These are phyloP conservation scores for Pampus argenteus DNA, from an alignment of 2,797 vertebrate species.

Conservation along the genomic window DNA sequence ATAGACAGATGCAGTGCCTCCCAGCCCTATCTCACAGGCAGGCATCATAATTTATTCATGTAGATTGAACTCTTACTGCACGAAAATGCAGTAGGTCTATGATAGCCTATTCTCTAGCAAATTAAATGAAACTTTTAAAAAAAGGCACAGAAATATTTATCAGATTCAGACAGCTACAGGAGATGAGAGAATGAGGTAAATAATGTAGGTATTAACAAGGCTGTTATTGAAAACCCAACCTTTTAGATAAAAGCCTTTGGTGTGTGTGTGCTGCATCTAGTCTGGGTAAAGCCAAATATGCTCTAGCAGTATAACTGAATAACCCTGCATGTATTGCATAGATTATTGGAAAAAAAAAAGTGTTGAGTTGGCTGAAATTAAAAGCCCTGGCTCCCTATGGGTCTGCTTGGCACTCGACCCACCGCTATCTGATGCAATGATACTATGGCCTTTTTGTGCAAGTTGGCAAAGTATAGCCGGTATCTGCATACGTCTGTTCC, in stretches of 20 bases:
- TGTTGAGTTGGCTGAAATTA: constrained; percentile 71
- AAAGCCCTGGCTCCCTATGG: constrained; percentile 54
- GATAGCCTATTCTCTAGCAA: constrained; percentile 33
- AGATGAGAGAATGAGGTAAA: constrained; percentile 11
- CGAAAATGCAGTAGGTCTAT: constrained; percentile 52
- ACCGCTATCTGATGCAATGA: constrained; percentile 62
- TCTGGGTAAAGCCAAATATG: constrained; percentile 33
- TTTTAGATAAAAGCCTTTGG: constrained; percentile 17
- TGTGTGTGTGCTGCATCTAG: constrained; percentile 16
- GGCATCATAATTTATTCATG: constrained; percentile 83
- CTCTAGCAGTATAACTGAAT: constrained; percentile 49
- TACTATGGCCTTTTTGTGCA: constrained; percentile 63
- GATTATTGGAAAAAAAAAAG: constrained; percentile 65
- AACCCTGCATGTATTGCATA: constrained; percentile 54
- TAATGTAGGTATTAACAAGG: not conserved
- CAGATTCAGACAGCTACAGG: not conserved
- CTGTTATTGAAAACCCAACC: constrained; percentile 31
- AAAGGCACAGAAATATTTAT: not conserved
- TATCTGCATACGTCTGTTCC: constrained; percentile 37
- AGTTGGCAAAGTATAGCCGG: constrained; percentile 51
- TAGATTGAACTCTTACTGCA: constrained; percentile 68
- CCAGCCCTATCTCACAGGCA: constrained; percentile 74
- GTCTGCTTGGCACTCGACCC: constrained; percentile 59
- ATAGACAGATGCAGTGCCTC: constrained; percentile 79
- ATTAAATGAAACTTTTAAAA: constrained; percentile 12